A percentile compares a stretch with the other conserved stretches of the same genome.
These are phyloP conservation scores for Ormyrus pomaceus DNA, from an alignment of 2,888 invertebrate species.

Conservation along the genomic window DNA sequence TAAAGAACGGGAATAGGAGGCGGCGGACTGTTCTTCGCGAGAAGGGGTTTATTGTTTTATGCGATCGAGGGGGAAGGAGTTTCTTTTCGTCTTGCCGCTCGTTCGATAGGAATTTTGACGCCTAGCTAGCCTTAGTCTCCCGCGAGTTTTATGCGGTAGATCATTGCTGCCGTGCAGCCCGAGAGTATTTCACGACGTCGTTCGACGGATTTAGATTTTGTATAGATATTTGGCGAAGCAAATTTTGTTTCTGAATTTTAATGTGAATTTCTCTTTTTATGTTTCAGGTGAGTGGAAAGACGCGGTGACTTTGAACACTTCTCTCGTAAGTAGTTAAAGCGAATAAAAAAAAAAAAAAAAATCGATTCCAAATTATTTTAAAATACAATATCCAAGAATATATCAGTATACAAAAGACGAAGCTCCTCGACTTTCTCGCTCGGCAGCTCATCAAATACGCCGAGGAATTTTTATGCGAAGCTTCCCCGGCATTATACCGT, in stretches of 20 bases:
- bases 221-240: too few species aligned
- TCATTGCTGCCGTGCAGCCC: neutral
- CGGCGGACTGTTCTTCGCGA: conserved; percentile 5
- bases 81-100: conserved; percentile 2
- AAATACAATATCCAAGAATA: too few species aligned
- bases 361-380: too few species aligned
- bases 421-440: neutral
- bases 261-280: conserved; percentile 14
- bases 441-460: conserved; percentile 36
- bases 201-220: neutral
- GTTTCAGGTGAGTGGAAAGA: conserved; percentile 47
- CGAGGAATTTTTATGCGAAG: conserved; percentile 29
- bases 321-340: too few species aligned
- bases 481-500: conserved; percentile 22
- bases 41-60: conserved; percentile 44
- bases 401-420: too few species aligned
- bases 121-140: too few species aligned
- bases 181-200: neutral
- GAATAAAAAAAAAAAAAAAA: too few species aligned
- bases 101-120: conserved; percentile 29
- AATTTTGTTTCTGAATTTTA: neutral
- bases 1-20: conserved; percentile 25
- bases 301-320: too few species aligned
- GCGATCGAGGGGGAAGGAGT: neutral
- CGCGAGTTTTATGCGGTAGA: neutral